Evolutionary conservation across 2,113 vertebrate genomes (phyloP).

Genomic region (Carassius auratus): DNA sequence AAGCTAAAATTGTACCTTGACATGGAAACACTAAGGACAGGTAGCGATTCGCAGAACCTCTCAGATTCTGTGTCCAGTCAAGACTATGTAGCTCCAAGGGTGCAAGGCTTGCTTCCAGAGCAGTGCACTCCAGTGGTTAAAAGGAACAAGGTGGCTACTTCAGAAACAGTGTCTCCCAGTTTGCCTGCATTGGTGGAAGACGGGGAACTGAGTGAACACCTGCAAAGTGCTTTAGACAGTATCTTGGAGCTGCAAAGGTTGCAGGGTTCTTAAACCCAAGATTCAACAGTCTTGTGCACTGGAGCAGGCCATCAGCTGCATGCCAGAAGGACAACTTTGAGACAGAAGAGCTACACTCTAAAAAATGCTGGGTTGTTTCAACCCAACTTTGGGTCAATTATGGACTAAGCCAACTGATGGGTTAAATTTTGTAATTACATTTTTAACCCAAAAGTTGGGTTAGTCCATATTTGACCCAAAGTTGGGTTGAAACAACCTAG

Average conservation of each 20-base stretch:
- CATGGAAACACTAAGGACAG: constrained; percentile 32
- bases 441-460: no score
- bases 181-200: constrained; percentile 68
- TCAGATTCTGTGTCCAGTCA: neutral
- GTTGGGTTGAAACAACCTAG: no score
- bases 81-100: constrained; percentile 1
- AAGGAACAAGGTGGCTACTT: constrained; percentile 43
- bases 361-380: no score
- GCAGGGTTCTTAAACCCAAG: constrained; percentile 71
- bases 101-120: constrained; percentile 38
- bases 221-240: constrained; percentile 84
- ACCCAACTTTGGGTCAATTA: no score
- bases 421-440: no score
- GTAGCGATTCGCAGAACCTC: constrained; percentile 5
- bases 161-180: no score
- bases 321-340: constrained; percentile 73
- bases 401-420: no score
- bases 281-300: constrained; percentile 58
- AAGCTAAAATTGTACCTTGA: neutral
- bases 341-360: neutral
- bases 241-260: constrained; percentile 81
- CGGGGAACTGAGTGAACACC: constrained; percentile 76
- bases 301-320: constrained; percentile 77
- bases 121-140: constrained; percentile 48
- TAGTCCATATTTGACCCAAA: no score